Evolutionary conservation across 2,113 vertebrate species (phyloP), one percentile per base, ranked within the genome.

Genomic region (Odocoileus hemionus): DNA sequence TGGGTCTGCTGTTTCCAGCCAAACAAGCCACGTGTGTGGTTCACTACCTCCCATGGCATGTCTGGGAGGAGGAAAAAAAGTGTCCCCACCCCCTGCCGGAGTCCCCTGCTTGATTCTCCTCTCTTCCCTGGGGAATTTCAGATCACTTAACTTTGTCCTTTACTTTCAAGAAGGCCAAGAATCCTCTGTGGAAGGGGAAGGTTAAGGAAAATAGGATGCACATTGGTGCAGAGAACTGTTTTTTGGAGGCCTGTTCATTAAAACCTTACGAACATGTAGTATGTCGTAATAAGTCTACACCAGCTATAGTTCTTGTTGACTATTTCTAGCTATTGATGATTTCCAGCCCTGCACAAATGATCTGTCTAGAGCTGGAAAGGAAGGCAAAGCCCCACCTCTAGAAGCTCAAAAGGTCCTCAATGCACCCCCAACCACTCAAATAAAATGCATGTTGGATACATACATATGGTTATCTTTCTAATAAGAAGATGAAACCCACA

Each of bases 51-150:
- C 36, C 54, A 83, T 9, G 93, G 97, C 91, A 97, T 23, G 86
- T 97, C 97, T 85, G 52, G 96, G 43, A 83, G 26, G 89, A 94
- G 95, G 95, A 98, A 96, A 86, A 78, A 25, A 25, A 82, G 16
- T 43, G 67, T 16, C 60, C 28, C 70, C 17, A 10, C 25, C 19
- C 60, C 26, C 25, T 61, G 33, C 92, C 47, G 55, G 78, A 13
- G 28, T 67, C 30, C 76, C 33, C 14, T 64, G 74, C 25, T 74
- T 43, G 3, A 57, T 52, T 61, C 30, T 55, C 82, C 74, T 90
- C 55, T 39, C 93, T 92, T 89, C 54, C 70, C 90, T 61, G 39
- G 50, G 43, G 36, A 92, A 45, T 60, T 91, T 86, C 57, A 92
- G 10, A 25, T 94, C 85, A 30, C 57, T 64, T 33, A 80, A 58